Base-by-base conservation (phyloP, 2,797 vertebrate genomes). In the Megalops cyprinoides region DNA sequence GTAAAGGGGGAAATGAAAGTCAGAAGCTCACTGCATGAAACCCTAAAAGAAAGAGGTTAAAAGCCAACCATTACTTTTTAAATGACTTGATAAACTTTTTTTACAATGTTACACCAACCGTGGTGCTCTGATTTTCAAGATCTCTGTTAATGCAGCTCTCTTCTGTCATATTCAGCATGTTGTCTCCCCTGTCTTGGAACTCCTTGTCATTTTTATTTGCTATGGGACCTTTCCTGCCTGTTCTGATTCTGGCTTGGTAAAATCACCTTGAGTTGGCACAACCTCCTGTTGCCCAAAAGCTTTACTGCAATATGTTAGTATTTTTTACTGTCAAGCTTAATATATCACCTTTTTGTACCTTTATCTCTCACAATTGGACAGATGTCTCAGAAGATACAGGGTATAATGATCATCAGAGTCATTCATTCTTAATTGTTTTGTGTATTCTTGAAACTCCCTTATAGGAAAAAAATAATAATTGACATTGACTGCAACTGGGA, bases 261-360 rank as follows among this genome's bases (percentile, higher is more conserved):
- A 39, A 37, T 46, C 8, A 46, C 69, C 37, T 37, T 69, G 39
- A 37, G 34, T 2, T n/a, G 23, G 44, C 69, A 9, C 44, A 48
- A n/a, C n/a, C 58, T 14, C 25, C 20, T 23, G 48, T 28, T 51
- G 46, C 73, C 25, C 46, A 4, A 48, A 49, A 74, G 67, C 48
- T 28, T 53, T 51, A 34, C 74, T 28, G 49, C 48, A 56, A 23
- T 25, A 44, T 79, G 56, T 58, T 9, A 60, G 56, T 56, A 18
- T 58, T 71, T 34, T 37, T 73, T 58, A n/a, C n/a, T 58, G 55
- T 60, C 37, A 78, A 48, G 78, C 69, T 7, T 42, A 15, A 60
- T 58, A n/a, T 46, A 37, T 71, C 67, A 6, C 20, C n/a, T 20
- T 71, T 71, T 71, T 51, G n/a, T 74, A 51, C 73, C 49, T 49